Percentiles rank a stretch among this genome's conserved stretches.
These are phyloP conservation scores for Sus scrofa DNA, from an alignment of 2,113 vertebrate genomes.

Conservation along the genomic window DNA sequence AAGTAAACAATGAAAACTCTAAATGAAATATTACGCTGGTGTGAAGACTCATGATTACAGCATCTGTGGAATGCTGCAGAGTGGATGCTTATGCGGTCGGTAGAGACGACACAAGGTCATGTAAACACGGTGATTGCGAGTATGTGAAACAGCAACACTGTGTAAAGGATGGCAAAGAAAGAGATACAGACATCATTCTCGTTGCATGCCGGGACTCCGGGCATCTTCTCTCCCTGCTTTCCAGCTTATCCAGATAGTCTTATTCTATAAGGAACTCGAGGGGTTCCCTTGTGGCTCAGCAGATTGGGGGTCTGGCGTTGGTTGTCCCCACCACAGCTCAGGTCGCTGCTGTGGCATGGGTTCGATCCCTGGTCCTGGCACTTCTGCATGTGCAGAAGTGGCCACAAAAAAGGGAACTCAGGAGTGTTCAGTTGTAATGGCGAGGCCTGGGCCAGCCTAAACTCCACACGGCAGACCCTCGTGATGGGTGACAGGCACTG, in stretches of 20 bases:
- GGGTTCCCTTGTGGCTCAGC: too few relatives aligned
- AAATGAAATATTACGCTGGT: not conserved
- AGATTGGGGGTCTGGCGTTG: too few relatives aligned
- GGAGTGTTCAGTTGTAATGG: not conserved
- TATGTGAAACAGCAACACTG: not conserved
- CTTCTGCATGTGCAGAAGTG: too few relatives aligned
- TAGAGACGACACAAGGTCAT: not conserved
- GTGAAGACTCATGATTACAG: slow-evolving; percentile 1
- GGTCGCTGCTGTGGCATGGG: too few relatives aligned
- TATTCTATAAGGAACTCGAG: not conserved
- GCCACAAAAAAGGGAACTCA: not conserved
- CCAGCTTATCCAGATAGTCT: not conserved
- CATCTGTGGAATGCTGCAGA: not conserved
- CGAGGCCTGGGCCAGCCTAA: not conserved
- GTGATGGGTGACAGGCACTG: too few relatives aligned
- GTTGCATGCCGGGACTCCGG: not conserved
- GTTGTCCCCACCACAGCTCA: too few relatives aligned
- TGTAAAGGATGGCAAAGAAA: not conserved
- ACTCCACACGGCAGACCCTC: not conserved
- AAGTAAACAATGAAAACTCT: not conserved
- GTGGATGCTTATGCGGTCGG: not conserved
- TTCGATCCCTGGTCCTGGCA: too few relatives aligned
- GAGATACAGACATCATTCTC: not conserved
- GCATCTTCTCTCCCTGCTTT: slow-evolving; percentile 12
- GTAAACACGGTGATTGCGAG: not conserved